Conservation (phyloP, 2,797 vertebrate species). For the Agapornis canus region DNA sequence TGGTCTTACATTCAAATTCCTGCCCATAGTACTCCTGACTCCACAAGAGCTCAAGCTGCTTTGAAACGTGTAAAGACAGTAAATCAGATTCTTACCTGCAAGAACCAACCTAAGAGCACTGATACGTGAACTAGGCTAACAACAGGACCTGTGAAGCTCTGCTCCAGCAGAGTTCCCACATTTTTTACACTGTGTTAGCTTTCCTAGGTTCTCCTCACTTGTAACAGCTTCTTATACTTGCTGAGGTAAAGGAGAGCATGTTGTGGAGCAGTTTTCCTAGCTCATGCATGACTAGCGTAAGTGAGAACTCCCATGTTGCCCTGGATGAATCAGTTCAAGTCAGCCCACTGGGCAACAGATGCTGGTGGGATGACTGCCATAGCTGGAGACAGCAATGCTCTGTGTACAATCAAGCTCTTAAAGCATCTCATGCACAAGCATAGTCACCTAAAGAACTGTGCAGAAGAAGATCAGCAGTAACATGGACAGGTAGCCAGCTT, state of each 20-base stretch:
- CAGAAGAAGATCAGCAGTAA: neutral
- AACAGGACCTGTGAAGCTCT: neutral
- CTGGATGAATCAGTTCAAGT: neutral
- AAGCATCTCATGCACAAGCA: neutral
- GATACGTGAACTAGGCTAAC: neutral
- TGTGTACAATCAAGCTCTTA: neutral
- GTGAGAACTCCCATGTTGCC: fast-evolving
- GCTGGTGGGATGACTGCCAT: neutral
- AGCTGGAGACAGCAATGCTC: neutral
- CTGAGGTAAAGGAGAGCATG: neutral
- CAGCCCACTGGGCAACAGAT: neutral
- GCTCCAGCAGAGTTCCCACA: neutral
- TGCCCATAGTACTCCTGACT: neutral
- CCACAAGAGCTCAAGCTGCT: neutral
- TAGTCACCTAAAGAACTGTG: neutral
- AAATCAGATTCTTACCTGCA: neutral
- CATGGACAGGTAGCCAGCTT: slow-evolving; percentile 6
- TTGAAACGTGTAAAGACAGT: neutral
- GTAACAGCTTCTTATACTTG: neutral
- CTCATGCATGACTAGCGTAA: neutral
- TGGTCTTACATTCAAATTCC: neutral
- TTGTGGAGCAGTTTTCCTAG: neutral
- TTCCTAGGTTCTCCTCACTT: neutral
- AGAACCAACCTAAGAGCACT: neutral
- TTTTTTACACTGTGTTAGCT: neutral